Conservation (phyloP, 2,888 invertebrate genomes). For the Melieria omissa region DNA sequence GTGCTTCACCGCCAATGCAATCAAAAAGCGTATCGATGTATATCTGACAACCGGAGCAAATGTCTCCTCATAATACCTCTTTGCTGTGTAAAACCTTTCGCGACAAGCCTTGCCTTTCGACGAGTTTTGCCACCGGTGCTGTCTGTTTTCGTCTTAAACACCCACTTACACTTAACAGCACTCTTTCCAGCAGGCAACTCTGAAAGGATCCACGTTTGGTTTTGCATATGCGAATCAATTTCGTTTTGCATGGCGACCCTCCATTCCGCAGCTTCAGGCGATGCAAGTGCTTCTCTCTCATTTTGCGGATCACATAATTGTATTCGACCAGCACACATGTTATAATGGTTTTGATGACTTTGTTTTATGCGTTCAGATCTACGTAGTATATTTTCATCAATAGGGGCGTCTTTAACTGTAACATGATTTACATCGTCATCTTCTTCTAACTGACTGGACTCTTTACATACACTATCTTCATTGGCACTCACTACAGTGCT, state of each 20-base stretch:
- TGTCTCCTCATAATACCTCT: constrained; percentile 22
- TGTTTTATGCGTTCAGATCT: too few relatives aligned
- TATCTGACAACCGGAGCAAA: constrained; percentile 29
- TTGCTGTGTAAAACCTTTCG: constrained; percentile 14
- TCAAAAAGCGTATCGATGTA: constrained; percentile 11
- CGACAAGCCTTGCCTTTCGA: constrained; percentile 20
- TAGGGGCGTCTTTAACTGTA: too few relatives aligned
- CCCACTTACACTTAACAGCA: constrained; percentile 2
- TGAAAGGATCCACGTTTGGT: constrained; percentile 7
- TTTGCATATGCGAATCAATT: not conserved
- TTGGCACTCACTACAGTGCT: too few relatives aligned
- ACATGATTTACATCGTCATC: too few relatives aligned
- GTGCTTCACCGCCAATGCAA: constrained; percentile 17
- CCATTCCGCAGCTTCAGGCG: not conserved
- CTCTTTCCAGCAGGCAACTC: not conserved
- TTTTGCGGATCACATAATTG: too few relatives aligned
- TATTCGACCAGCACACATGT: too few relatives aligned
- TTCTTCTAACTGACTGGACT: too few relatives aligned
- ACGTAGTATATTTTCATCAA: too few relatives aligned
- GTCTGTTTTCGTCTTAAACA: not conserved
- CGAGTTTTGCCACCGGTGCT: not conserved
- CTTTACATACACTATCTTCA: too few relatives aligned
- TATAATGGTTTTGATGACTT: too few relatives aligned
- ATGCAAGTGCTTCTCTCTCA: not conserved
- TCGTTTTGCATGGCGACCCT: not conserved